Conservation (phyloP, 1,140 invertebrate genomes). For the Pteromalus puparum region DNA sequence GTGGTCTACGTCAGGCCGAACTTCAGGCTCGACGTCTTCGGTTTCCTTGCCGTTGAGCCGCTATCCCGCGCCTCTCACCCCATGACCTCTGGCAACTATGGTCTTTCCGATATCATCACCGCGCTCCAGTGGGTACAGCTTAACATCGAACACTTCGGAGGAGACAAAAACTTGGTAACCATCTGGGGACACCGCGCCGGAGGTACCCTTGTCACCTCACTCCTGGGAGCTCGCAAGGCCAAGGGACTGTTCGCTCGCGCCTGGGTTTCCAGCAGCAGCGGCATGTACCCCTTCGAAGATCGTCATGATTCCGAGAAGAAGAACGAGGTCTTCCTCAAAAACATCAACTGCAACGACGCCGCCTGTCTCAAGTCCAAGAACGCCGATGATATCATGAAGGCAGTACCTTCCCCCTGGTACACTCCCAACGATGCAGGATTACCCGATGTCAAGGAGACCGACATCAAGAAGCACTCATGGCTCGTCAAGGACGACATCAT, state of each 20-base stretch:
- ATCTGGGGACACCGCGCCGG: slow-evolving; percentile 88
- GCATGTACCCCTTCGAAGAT: slow-evolving; percentile 80
- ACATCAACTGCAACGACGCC: slow-evolving; percentile 74
- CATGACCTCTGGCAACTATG: slow-evolving; percentile 90
- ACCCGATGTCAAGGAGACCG: slow-evolving; percentile 76
- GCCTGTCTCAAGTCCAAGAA: slow-evolving; percentile 79
- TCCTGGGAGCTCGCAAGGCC: slow-evolving; percentile 77
- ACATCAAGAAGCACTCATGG: slow-evolving; percentile 82
- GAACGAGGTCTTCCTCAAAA: slow-evolving; percentile 78
- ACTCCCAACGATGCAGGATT: slow-evolving; percentile 76
- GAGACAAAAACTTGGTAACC: slow-evolving; percentile 84
- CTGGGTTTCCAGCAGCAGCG: slow-evolving; percentile 85
- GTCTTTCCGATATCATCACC: slow-evolving; percentile 85
- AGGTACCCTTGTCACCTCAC: slow-evolving; percentile 84
- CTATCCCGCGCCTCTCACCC: slow-evolving; percentile 83
- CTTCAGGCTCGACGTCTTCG: slow-evolving; percentile 85
- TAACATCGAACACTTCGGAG: slow-evolving; percentile 90
- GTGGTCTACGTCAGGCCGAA: slow-evolving; percentile 90
- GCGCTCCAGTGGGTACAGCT: slow-evolving; percentile 87
- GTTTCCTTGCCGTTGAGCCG: slow-evolving; percentile 84
- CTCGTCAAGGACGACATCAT: slow-evolving; percentile 83
- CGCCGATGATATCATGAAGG: slow-evolving; percentile 80
- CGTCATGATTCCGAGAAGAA: slow-evolving; percentile 78
- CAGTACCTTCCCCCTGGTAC: slow-evolving; percentile 83
- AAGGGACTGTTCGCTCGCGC: slow-evolving; percentile 81